Evolutionary conservation across 1,140 invertebrate species (phyloP), one percentile per base, ranked within the genome.

Genomic region (Metopolophium dirhodum): DNA sequence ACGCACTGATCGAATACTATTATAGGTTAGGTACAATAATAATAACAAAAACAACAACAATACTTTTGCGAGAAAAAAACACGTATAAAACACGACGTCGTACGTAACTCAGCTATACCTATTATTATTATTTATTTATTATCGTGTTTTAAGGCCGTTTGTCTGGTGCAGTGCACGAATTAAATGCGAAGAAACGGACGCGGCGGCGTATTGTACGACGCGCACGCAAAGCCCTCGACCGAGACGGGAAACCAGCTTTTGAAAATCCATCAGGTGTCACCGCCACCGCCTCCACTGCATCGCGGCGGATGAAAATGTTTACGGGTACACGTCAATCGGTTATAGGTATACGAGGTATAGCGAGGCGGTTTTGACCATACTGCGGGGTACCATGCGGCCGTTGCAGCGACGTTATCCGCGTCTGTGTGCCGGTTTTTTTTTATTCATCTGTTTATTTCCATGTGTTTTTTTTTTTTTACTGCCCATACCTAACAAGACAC

Each of bases 251-350:
- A 87, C 20, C 45, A 47, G 23, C 45, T 87, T 87, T 87, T n/a
- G 45, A 47, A 87, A 87, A 87, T 87, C 41, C 85, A 87, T 87
- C 85, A 87, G 85, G 85, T 87, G 85, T 87, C 85, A 86, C 26
- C 26, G 14, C 37, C 23, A 8, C 41, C 23, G 23, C 41, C 37
- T 8, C 83, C 30, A 22, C n/a, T 7, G 14, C n/a, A n/a, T 7
- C 77, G 7, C 83, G 83, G 45, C 8, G 9, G 41, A 85, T 85
- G 37, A 85, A 85, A 85, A 85, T 26, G 23, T 85, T 45, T 45
- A 85, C 30, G 14, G 61, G 61, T 77, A 77, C 11, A 77, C 83
- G 37, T 85, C 41, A 85, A 85, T 85, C 35, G 83, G 37, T 41
- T 41, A 11, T 77, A 77, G 61, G 14, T 77, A n/a, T n/a, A 77